Percentiles rank a stretch among this genome's conserved stretches.
These are phyloP conservation scores for Narcine bancroftii DNA, from an alignment of 2,113 vertebrate genomes.

Conservation along the genomic window DNA sequence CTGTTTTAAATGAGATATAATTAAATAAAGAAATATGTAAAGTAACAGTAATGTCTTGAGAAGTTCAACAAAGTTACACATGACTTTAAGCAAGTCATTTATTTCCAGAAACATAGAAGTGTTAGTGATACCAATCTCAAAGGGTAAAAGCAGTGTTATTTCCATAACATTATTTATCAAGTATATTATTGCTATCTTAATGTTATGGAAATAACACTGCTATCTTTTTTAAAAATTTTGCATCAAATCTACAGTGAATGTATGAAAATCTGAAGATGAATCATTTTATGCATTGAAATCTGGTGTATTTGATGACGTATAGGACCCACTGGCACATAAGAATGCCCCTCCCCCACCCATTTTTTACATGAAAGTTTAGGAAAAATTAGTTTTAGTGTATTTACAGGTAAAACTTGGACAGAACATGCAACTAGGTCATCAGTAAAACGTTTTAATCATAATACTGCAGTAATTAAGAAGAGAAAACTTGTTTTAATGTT, in stretches of 20 bases:
- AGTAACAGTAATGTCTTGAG: neutral
- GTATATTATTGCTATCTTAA: neutral
- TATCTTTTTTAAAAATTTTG: too few relatives aligned
- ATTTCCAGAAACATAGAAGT: neutral
- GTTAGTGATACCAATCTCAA: neutral
- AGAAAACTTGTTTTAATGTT: too few relatives aligned
- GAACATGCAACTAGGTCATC: too few relatives aligned
- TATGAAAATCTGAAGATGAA: neutral
- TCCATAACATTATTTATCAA: neutral
- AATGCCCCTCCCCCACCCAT: too few relatives aligned
- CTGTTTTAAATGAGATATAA: neutral
- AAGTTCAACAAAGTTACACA: neutral
- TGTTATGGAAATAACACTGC: too few relatives aligned
- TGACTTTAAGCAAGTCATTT: neutral
- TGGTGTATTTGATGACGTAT: too few relatives aligned
- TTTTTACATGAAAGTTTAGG: too few relatives aligned
- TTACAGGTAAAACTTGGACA: too few relatives aligned
- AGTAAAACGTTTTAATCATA: too few relatives aligned
- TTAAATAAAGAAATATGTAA: neutral
- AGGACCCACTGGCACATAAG: too few relatives aligned
- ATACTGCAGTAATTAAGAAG: too few relatives aligned
- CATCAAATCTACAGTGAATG: neutral
- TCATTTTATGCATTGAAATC: neutral
- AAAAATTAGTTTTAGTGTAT: too few relatives aligned
- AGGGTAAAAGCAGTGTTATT: neutral